Evolutionary conservation across 2,113 vertebrate genomes (phyloP).

Genomic region (Uria aalge): DNA sequence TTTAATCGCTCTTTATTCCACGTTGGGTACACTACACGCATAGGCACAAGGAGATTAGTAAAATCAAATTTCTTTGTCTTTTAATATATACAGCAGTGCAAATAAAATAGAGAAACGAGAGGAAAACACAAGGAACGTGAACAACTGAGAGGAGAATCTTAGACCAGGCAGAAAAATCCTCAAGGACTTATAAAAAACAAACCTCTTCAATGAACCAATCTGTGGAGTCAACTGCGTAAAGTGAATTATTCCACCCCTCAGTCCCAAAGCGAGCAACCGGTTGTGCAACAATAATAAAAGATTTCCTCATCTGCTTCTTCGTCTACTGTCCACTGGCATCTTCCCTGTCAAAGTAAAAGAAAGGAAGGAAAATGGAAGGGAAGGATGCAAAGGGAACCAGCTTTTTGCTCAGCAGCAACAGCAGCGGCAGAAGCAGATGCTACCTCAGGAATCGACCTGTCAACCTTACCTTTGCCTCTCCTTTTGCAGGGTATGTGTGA

Average conservation of each 20-base stretch:
- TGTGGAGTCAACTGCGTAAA: not conserved
- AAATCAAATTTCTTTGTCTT: constrained; percentile 17
- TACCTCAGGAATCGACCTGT: not conserved
- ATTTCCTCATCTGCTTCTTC: not conserved
- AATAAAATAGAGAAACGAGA: not conserved
- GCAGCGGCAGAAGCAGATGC: not conserved
- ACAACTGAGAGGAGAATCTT: not conserved
- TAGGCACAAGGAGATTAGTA: not conserved
- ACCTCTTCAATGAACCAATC: not conserved
- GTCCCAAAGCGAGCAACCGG: not conserved
- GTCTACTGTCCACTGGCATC: not conserved
- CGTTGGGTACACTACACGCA: not conserved
- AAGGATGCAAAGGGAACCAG: not conserved
- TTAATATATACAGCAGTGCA: not conserved
- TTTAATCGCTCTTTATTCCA: not conserved
- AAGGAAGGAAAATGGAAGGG: not conserved
- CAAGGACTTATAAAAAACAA: not conserved
- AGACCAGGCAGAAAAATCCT: not conserved
- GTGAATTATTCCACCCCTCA: not conserved
- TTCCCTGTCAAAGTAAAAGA: not conserved
- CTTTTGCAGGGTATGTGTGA: not conserved
- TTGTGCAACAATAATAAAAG: not conserved
- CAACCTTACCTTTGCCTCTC: not conserved
- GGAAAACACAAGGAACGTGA: not conserved
- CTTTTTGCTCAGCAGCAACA: not conserved